phyloP scores from a whole-genome alignment of 2,113 vertebrate genomes.

The Calyptommatus sinebrachiatus region DNA sequence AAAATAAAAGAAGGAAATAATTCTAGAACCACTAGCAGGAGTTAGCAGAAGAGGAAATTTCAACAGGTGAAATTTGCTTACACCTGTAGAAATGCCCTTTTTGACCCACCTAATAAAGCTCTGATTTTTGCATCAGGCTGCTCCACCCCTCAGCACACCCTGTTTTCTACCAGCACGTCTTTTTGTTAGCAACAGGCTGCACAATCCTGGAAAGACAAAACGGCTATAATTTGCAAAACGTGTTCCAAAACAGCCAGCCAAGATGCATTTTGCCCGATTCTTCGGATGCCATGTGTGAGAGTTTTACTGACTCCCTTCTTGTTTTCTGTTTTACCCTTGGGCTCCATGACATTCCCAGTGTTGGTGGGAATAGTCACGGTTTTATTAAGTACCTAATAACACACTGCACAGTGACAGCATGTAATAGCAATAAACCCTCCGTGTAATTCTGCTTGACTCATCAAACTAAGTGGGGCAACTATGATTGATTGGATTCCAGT shows the following conservation, averaged over 20 bases:
- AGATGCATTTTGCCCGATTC: neutral
- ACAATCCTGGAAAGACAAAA: slow-evolving; percentile 12
- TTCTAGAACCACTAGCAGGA: no score
- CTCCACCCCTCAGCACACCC: no score
- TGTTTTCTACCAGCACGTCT: neutral
- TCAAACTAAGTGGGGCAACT: neutral
- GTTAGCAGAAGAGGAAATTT: no score
- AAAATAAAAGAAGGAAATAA: no score
- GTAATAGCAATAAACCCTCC: neutral
- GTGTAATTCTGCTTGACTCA: neutral
- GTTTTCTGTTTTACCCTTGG: neutral
- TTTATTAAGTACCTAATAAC: slow-evolving; percentile 13
- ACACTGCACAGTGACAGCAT: neutral
- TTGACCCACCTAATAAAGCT: no score
- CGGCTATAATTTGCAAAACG: slow-evolving; percentile 9
- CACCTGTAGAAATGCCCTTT: no score
- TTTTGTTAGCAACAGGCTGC: neutral
- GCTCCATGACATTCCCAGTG: neutral
- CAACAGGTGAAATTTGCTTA: no score
- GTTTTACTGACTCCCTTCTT: neutral
- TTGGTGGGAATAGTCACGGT: neutral
- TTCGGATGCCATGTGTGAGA: neutral
- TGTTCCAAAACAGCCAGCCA: neutral
- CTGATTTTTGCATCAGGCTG: no score
- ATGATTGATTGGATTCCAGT: slow-evolving; percentile 1